Base-by-base conservation (phyloP, 2,888 invertebrate genomes). In the Hyalella azteca region DNA sequence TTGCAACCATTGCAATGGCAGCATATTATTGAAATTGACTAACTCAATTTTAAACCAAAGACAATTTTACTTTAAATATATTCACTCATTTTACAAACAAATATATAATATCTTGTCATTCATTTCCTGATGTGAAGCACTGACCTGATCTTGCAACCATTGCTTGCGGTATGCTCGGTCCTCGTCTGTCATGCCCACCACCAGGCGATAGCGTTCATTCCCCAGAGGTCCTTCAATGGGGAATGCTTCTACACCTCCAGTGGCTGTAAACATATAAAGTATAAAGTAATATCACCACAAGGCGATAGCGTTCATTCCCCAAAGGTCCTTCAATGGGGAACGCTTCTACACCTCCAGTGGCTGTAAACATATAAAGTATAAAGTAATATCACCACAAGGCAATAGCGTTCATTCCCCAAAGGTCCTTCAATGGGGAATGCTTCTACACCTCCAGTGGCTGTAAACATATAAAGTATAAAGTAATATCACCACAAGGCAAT, bases 81-180 rank as follows among this genome's bases (percentile, higher is more conserved):
- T n/a, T n/a, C n/a, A n/a, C n/a, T n/a, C n/a, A n/a, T n/a, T n/a
- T n/a, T n/a, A n/a, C n/a, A n/a, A n/a, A n/a, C n/a, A n/a, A n/a
- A n/a, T n/a, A n/a, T n/a, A n/a, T n/a, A n/a, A n/a, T n/a, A n/a
- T n/a, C n/a, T n/a, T n/a, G n/a, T n/a, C n/a, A n/a, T n/a, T n/a
- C n/a, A n/a, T n/a, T n/a, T n/a, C n/a, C n/a, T n/a, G n/a, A n/a
- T n/a, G n/a, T n/a, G n/a, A n/a, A n/a, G n/a, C 0, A 7, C 32
- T 48, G 48, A 84, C 87, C 89, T 95, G 95, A 89, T 95, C 95
- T 87, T 94, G 91, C 1, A 96, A 86, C 92, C 92, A 96, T 87
- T 95, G 93, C 86, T 92, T 92, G 85, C 96, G 91, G 92, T 93
- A 96, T 78, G 91, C 91, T 85, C 96, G 91, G 89, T 96, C 95